Base-by-base conservation (phyloP, 2,113 vertebrate species). In the Notothenia rossii region DNA sequence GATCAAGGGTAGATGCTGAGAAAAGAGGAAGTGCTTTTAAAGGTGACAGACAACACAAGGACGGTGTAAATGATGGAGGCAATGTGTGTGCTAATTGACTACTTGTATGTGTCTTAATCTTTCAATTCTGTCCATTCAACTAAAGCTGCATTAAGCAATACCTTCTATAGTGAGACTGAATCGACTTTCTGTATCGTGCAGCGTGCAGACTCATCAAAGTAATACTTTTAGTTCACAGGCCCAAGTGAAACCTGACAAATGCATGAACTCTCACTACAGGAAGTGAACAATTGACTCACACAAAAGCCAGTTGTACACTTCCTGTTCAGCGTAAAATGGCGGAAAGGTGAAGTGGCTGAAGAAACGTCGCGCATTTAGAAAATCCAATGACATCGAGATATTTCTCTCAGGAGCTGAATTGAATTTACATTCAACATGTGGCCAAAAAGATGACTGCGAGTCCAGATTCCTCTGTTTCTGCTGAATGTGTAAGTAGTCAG, bases 401-500 rank as follows among this genome's bases (percentile, higher is more conserved):
- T 78, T 91, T 91, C 82, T 90, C 82, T 91, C 87, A 84, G 79
- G 88, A 91, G 79, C 89, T 88, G 87, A 90, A 72, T 85, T 90
- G 87, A 81, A 87, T 85, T 93, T 81, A 75, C 83, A 80, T 86
- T 84, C 86, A 56, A 86, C 92, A 91, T 86, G 80, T 82, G 88
- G 73, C 90, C 90, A 89, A 90, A 92, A 92, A 88, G 92, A 93
- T 85, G 92, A 93, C 92, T 85, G 86, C 92, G 60, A 90, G 81
- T 88, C 92, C 90, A 89, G 89, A 84, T 92, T 91, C 90, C 88
- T 88, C 87, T 89, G 88, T 93, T 88, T 91, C 91, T 86, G 85
- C 92, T 91, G 92, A 91, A 92, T 91, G 89, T 92, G 92, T 93
- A 93, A 93, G 92, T 93, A 93, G 90, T 91, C 79, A 90, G 89